These are phyloP conservation scores for Phoxinus phoxinus DNA, from an alignment of 2,113 vertebrate genomes.

Conservation along the genomic window DNA sequence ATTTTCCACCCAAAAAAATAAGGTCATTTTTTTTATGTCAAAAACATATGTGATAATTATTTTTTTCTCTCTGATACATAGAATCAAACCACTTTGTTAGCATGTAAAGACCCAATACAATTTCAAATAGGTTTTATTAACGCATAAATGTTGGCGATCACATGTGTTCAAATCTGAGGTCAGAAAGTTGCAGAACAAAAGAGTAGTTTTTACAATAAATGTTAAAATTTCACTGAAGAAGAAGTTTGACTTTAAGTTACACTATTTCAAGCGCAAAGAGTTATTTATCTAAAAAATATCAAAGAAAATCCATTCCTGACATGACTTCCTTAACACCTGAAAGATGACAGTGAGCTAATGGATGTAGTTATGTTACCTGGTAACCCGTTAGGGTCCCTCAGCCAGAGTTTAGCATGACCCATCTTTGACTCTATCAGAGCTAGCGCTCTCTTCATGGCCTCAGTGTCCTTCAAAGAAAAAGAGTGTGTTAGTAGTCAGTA, in stretches of 20 bases:
- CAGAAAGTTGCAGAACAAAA: background rate
- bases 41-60: background rate
- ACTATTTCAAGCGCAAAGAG: background rate
- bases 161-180: background rate
- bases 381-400: constrained; percentile 89
- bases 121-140: background rate
- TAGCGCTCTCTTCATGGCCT: constrained; percentile 94
- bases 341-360: background rate
- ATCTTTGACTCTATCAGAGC: constrained; percentile 96
- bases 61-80: background rate
- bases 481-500: background rate
- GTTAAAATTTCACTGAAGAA: background rate
- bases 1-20: background rate
- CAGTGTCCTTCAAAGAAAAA: constrained; percentile 85
- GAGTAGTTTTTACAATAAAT: background rate
- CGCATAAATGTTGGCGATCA: background rate
- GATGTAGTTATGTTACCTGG: constrained; percentile 80
- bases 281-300: too few relatives aligned
- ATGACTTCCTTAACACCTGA: background rate
- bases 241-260: background rate
- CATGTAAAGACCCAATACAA: background rate
- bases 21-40: background rate
- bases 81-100: background rate
- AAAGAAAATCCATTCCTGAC: too few relatives aligned
- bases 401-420: constrained; percentile 93